A percentile compares a stretch with the other conserved stretches of the same genome.
These are phyloP conservation scores for Spinibarbus caldwelli DNA, from an alignment of 2,797 vertebrate species.

Conservation along the genomic window DNA sequence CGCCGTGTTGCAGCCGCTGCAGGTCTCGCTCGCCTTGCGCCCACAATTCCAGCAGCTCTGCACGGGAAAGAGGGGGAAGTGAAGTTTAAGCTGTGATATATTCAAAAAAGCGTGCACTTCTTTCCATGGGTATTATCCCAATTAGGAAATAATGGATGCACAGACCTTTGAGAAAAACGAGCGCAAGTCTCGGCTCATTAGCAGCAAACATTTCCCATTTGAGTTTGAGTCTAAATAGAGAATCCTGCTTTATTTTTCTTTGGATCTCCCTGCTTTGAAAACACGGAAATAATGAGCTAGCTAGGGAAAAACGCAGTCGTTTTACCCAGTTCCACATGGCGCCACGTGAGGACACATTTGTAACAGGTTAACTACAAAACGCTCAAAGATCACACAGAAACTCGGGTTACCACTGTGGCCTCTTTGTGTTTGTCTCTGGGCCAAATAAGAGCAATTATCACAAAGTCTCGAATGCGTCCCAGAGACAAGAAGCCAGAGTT, in stretches of 20 bases:
- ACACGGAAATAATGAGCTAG: constrained; percentile 26
- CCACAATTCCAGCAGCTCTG: constrained; percentile 84
- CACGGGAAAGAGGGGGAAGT: background rate
- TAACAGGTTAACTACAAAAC: constrained; percentile 62
- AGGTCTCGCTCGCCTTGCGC: constrained; percentile 84
- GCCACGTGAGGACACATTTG: constrained; percentile 54
- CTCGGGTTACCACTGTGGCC: constrained; percentile 64
- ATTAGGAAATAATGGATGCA: constrained; percentile 18
- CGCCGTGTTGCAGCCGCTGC: constrained; percentile 83
- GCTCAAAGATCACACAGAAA: constrained; percentile 63
- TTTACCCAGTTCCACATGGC: constrained; percentile 50
- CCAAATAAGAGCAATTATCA: constrained; percentile 61
- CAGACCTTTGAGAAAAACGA: constrained; percentile 27
- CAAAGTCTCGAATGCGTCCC: constrained; percentile 62
- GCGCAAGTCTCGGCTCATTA: constrained; percentile 22
- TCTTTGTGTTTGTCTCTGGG: constrained; percentile 62
- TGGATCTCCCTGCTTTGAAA: constrained; percentile 40
- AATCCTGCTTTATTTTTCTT: constrained; percentile 41
- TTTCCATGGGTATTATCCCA: constrained; percentile 4
- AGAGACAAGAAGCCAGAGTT: constrained; percentile 69
- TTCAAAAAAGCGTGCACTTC: background rate
- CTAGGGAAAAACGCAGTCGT: constrained; percentile 1
- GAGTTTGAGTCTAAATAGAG: constrained; percentile 18
- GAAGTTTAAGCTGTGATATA: background rate
- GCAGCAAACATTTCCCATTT: constrained; percentile 36